Base-by-base conservation (phyloP, 2,797 vertebrate species). In the Dryobates pubescens region DNA sequence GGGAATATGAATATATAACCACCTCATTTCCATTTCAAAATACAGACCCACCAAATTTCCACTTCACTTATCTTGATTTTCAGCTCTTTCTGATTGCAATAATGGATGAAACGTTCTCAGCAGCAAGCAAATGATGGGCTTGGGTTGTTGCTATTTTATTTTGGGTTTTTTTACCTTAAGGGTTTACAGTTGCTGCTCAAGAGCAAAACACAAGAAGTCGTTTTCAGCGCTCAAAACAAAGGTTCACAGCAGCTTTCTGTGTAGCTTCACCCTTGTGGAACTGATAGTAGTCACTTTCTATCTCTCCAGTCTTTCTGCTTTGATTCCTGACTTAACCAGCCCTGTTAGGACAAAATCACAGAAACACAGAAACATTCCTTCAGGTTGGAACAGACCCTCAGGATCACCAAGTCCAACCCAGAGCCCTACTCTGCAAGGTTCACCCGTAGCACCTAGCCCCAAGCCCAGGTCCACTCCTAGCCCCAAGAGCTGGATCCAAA, bases 21-120 rank as follows among this genome's bases (percentile, higher is more conserved):
- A 97, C 96, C 91, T 96, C 86, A 97, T 97, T 98, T 98, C 97
- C 97, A 96, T 97, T 97, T 97, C 96, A 97, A 97, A 98, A 97
- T 95, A 96, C 59, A 43, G 41, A 94, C 88, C 89, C 93, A 96
- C 95, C 94, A 96, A 91, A 96, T 96, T 97, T 96, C 96, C 95
- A 96, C 96, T 96, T 96, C 95, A 95, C 84, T 96, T 96, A 97
- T 98, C 96, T 96, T 95, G 93, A 90, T 94, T 92, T 93, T 94
- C 87, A 80, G 65, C 51, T 51, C 92, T 89, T 94, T 91, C 80
- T 86, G 83, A 88, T 93, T 94, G 92, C 88, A 93, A 95, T 92
- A 95, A 94, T 75, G 70, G 90, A 45, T 76, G 67, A 89, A 74
- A 54, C 64, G 65, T 86, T 89, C 79, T 69, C 64, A 61, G 47